Evolutionary conservation across 2,888 invertebrate species (phyloP).

Genomic region (Endomychus coccineus): DNA sequence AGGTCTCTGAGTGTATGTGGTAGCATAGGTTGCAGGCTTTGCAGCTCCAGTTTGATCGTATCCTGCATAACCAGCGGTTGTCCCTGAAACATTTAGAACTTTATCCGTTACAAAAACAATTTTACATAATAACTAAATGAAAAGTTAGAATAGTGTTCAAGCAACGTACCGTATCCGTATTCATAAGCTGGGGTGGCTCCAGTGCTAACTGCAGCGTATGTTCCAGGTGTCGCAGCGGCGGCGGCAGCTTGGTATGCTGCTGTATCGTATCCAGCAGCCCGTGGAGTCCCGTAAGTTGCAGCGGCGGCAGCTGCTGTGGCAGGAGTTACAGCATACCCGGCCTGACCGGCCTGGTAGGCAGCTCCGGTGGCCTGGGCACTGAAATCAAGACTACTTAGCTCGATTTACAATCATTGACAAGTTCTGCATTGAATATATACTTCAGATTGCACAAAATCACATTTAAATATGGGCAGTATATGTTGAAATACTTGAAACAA

Average conservation of each 20-base stretch:
- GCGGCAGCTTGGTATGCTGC: slow-evolving; percentile 79
- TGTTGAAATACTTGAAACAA: neutral
- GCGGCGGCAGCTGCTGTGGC: slow-evolving; percentile 74
- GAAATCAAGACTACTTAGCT: slow-evolving; percentile 24
- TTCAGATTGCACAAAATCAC: neutral
- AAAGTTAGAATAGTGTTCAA: too few relatives aligned
- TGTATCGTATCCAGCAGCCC: slow-evolving; percentile 74
- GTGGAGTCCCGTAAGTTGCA: slow-evolving; percentile 76
- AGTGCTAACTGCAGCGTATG: slow-evolving; percentile 49
- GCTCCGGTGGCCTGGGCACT: slow-evolving; percentile 67
- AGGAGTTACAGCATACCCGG: slow-evolving; percentile 76
- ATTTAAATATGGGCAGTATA: neutral
- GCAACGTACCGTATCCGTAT: slow-evolving; percentile 56
- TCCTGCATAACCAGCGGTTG: slow-evolving; percentile 57
- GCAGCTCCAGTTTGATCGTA: slow-evolving; percentile 53
- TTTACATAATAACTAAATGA: too few relatives aligned
- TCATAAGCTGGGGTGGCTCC: slow-evolving; percentile 58
- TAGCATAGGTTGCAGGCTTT: slow-evolving; percentile 65
- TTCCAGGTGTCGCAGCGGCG: slow-evolving; percentile 68
- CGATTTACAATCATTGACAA: neutral
- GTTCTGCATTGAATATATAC: neutral
- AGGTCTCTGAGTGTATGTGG: slow-evolving; percentile 59
- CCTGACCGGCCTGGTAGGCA: slow-evolving; percentile 75
- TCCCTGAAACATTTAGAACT: slow-evolving; percentile 1
- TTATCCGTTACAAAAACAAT: slow-evolving; percentile 4